A percentile compares a stretch with the other conserved stretches of the same genome.
Conservation (phyloP, 2,797 vertebrate species). For the Sebastes matsubarae region DNA sequence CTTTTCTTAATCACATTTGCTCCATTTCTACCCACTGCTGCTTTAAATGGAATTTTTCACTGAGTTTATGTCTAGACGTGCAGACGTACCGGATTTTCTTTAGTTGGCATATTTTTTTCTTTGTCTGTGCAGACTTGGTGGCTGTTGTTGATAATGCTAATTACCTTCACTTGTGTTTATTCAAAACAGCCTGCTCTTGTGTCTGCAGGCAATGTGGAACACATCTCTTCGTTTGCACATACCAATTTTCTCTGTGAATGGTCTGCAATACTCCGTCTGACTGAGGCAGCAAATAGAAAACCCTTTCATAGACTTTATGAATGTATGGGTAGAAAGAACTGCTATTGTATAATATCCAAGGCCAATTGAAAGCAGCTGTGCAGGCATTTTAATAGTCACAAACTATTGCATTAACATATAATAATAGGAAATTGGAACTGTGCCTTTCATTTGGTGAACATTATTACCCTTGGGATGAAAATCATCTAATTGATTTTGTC, state of each 20-base stretch:
- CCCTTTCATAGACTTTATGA: neutral
- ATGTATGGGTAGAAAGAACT: neutral
- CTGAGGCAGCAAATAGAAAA: slow-evolving; percentile 3
- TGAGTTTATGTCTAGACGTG: neutral
- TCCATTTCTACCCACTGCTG: fast-evolving
- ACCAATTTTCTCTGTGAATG: slow-evolving; percentile 19
- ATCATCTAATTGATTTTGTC: slow-evolving; percentile 33
- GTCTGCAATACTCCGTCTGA: neutral
- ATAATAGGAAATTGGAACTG: neutral
- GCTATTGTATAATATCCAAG: slow-evolving; percentile 14
- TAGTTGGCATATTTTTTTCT: neutral
- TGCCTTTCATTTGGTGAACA: slow-evolving; percentile 23
- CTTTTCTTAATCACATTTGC: fast-evolving
- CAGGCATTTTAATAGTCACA: slow-evolving; percentile 1
- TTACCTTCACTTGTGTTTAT: neutral
- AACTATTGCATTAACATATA: slow-evolving; percentile 18
- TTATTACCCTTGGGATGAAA: slow-evolving; percentile 17
- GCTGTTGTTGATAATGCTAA: slow-evolving; percentile 10
- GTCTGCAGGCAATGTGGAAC: neutral
- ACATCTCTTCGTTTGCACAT: neutral
- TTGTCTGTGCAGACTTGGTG: neutral
- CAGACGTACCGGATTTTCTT: neutral
- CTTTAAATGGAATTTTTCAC: neutral
- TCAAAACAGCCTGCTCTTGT: neutral
- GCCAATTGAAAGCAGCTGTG: neutral